phyloP scores from a whole-genome alignment of 2,113 vertebrate genomes.

The Rhadina sibilatrix region DNA sequence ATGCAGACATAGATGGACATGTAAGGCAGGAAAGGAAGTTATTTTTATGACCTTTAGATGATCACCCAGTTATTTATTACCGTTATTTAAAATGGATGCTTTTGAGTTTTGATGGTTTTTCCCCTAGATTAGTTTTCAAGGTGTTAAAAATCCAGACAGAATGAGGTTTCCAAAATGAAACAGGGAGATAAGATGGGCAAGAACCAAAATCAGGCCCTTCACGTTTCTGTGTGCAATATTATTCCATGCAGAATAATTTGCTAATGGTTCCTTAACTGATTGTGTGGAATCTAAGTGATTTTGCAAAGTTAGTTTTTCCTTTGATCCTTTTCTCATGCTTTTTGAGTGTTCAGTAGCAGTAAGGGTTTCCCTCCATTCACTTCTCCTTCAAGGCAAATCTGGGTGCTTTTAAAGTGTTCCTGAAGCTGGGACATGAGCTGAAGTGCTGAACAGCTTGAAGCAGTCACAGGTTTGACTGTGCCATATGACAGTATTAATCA shows the following conservation, averaged over 20 bases:
- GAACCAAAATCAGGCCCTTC: background rate
- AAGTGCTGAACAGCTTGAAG: background rate
- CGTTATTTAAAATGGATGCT: background rate
- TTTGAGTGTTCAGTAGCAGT: background rate
- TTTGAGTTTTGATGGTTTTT: fast-evolving
- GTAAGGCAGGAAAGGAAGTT: background rate
- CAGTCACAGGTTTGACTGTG: background rate
- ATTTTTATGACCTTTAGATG: background rate
- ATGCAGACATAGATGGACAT: background rate
- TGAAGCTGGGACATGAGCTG: background rate
- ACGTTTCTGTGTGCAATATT: background rate
- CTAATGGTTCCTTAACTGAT: background rate
- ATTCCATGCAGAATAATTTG: background rate
- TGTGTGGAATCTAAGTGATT: background rate
- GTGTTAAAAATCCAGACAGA: background rate
- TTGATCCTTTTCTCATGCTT: background rate
- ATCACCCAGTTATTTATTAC: background rate
- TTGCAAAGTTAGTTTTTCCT: background rate
- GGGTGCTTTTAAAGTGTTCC: background rate
- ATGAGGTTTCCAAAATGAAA: background rate
- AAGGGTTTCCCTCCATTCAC: background rate
- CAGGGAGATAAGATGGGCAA: background rate
- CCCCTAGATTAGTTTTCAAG: background rate
- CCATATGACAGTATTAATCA: background rate
- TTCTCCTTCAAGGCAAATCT: background rate